phyloP scores from a whole-genome alignment of 2,797 vertebrate species.

The Gephyroberyx darwinii region DNA sequence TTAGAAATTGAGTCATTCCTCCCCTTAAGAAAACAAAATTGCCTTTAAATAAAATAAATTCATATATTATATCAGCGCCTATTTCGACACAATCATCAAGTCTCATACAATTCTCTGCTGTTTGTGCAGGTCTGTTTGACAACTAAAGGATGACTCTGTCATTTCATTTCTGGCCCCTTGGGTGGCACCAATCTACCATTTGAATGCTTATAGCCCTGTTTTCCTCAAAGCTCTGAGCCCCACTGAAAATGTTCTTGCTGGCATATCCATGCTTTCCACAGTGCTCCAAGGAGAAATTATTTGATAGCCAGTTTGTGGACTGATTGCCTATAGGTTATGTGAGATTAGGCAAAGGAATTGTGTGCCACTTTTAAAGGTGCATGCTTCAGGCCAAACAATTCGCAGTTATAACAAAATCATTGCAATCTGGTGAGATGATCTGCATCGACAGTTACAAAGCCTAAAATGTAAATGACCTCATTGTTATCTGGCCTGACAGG shows the following conservation, averaged over 20 bases:
- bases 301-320: conserved; percentile 8
- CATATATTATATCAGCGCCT: too few species aligned
- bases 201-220: not conserved
- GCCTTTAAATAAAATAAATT: not conserved
- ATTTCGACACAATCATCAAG: too few species aligned
- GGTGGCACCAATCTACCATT: too few species aligned
- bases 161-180: not conserved
- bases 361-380: conserved; percentile 30
- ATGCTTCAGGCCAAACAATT: conserved; percentile 24
- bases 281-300: not conserved
- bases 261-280: not conserved
- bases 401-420: conserved; percentile 6
- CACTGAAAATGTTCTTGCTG: not conserved
- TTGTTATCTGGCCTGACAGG: conserved; percentile 22
- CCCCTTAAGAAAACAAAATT: not conserved
- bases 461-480: conserved; percentile 45
- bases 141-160: not conserved
- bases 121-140: not conserved
- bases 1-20: not conserved
- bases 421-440: conserved; percentile 32
- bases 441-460: conserved; percentile 23
- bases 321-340: conserved; percentile 2
- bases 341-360: conserved; percentile 20
- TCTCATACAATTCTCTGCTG: not conserved
- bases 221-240: not conserved